These are phyloP conservation scores for Alectura lathami DNA, from an alignment of 2,113 vertebrate species.

Conservation along the genomic window DNA sequence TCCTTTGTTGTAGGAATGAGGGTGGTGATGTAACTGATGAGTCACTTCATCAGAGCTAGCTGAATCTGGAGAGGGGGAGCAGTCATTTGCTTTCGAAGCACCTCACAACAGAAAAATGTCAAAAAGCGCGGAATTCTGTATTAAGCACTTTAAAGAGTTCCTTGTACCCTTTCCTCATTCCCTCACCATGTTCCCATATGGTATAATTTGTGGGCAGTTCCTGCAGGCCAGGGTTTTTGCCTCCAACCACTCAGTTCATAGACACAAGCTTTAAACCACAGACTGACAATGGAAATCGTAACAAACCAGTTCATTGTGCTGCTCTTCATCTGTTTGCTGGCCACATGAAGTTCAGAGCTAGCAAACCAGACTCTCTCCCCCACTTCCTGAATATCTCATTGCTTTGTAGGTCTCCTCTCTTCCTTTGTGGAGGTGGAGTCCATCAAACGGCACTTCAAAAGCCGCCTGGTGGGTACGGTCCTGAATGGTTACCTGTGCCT, in stretches of 20 bases:
- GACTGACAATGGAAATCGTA: not conserved
- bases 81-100: not conserved
- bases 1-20: not conserved
- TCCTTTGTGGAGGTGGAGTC: constrained; percentile 98
- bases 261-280: not conserved
- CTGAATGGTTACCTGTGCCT: constrained; percentile 97
- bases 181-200: accelerated
- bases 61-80: not conserved
- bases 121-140: not conserved
- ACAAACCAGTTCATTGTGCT: not conserved
- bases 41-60: not conserved
- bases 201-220: not conserved
- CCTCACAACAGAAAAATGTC: not conserved
- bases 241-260: not conserved
- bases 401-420: constrained; percentile 87
- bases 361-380: not conserved
- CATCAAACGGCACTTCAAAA: constrained; percentile 98
- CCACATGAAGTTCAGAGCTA: not conserved
- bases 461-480: constrained; percentile 94
- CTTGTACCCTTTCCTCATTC: not conserved
- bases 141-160: not conserved
- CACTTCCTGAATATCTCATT: not conserved
- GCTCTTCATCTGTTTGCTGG: not conserved
- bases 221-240: not conserved
- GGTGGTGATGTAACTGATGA: not conserved